phyloP scores from a whole-genome alignment of 1,140 invertebrate species.

The Caenorhabditis brenneri region DNA sequence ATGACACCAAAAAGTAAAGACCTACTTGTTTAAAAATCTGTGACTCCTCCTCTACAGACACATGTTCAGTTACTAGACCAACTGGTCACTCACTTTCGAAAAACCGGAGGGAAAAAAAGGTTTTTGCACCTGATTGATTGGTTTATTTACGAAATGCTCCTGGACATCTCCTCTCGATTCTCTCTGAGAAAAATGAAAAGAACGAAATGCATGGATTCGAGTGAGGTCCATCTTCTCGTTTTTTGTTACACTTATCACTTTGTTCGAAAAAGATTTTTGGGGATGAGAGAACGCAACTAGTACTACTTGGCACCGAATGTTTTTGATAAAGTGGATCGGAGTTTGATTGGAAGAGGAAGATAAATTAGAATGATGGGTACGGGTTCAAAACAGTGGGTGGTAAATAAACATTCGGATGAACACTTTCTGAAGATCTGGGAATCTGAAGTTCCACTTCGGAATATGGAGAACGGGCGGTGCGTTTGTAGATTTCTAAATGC shows the following conservation, averaged over 20 bases:
- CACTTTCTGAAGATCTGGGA: too few relatives aligned
- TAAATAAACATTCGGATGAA: too few relatives aligned
- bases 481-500: too few relatives aligned
- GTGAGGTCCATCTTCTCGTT: neutral
- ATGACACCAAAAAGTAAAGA: too few relatives aligned
- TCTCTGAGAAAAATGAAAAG: neutral
- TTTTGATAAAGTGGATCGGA: neutral
- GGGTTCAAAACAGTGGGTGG: neutral
- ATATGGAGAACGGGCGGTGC: too few relatives aligned
- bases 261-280: too few relatives aligned
- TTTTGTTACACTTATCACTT: slow-evolving; percentile 20
- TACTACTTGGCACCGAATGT: slow-evolving; percentile 37
- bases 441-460: too few relatives aligned
- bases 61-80: neutral
- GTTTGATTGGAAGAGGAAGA: slow-evolving; percentile 16
- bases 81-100: neutral
- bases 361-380: neutral
- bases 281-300: neutral
- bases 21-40: too few relatives aligned
- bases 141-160: slow-evolving; percentile 23
- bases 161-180: neutral
- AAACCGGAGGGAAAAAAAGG: neutral
- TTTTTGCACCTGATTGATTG: slow-evolving; percentile 39
- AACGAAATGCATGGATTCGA: slow-evolving; percentile 29
- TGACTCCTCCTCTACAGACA: neutral